A percentile compares a stretch with the other conserved stretches of the same genome.
These are phyloP conservation scores for Aldrovandia affinis DNA, from an alignment of 2,797 vertebrate species.

Conservation along the genomic window DNA sequence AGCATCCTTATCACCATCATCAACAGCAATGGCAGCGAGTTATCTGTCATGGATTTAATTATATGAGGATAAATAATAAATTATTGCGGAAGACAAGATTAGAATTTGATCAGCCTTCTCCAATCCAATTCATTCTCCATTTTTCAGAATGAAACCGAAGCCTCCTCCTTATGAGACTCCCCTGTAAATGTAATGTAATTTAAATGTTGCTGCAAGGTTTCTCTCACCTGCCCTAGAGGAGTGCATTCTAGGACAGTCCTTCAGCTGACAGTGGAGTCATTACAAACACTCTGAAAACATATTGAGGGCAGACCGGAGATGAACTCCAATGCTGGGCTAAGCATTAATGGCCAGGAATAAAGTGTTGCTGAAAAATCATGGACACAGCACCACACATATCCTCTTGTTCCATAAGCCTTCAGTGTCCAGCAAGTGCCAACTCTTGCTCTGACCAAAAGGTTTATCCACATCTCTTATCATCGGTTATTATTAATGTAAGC, in stretches of 20 bases:
- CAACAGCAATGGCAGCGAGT: neutral
- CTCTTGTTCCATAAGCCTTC: neutral
- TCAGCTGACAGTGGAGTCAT: neutral
- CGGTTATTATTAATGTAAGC: neutral
- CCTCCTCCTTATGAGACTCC: neutral
- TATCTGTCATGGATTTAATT: neutral
- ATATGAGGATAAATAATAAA: neutral
- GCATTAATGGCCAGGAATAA: neutral
- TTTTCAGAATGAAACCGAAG: neutral
- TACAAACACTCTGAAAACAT: neutral
- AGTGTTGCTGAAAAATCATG: neutral
- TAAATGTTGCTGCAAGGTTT: constrained; percentile 4
- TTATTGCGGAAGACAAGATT: neutral
- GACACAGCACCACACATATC: neutral
- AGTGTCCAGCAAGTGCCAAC: neutral
- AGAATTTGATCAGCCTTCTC: neutral
- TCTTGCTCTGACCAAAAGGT: neutral
- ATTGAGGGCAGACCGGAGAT: neutral
- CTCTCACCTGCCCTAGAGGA: neutral
- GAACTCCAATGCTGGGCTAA: neutral
- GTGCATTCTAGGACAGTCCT: neutral
- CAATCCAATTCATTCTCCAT: neutral
- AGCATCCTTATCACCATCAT: neutral
- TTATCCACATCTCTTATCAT: neutral
- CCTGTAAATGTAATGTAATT: neutral